Conservation (phyloP, 2,888 invertebrate species). For the Zonitis immaculata region DNA sequence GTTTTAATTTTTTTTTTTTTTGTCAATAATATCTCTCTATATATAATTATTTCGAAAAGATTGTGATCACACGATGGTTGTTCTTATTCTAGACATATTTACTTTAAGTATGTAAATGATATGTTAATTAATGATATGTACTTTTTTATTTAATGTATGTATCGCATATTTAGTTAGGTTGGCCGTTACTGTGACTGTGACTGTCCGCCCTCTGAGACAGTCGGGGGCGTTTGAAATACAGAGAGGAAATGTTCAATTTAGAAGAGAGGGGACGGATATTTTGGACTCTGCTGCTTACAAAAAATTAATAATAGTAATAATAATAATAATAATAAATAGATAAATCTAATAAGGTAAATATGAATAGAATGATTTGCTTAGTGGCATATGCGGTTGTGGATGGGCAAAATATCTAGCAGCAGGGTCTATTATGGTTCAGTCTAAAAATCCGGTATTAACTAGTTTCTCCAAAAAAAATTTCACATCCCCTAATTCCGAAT, state of each 20-base stretch:
- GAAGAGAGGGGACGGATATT: slow-evolving; percentile 41
- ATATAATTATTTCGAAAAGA: slow-evolving; percentile 7
- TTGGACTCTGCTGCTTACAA: slow-evolving; percentile 47
- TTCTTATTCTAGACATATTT: slow-evolving; percentile 29
- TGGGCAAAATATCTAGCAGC: slow-evolving; percentile 65
- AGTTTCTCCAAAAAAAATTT: slow-evolving; percentile 95
- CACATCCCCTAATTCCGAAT: slow-evolving; percentile 90
- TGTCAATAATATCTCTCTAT: too few relatives aligned
- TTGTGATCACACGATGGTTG: slow-evolving; percentile 28
- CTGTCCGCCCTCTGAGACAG: slow-evolving; percentile 39
- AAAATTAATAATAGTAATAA: too few relatives aligned
- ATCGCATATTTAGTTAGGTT: slow-evolving; percentile 42
- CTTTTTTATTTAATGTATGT: slow-evolving; percentile 36
- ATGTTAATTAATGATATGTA: slow-evolving; percentile 36
- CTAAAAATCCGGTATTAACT: slow-evolving; percentile 92
- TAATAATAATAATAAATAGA: slow-evolving; percentile 18
- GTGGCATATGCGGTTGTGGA: slow-evolving; percentile 58
- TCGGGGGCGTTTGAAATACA: slow-evolving; percentile 17
- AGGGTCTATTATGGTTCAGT: slow-evolving; percentile 60
- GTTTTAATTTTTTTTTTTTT: slow-evolving; percentile 7
- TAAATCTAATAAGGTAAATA: slow-evolving; percentile 43
- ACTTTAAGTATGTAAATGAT: slow-evolving; percentile 8
- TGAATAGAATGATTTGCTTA: slow-evolving; percentile 70
- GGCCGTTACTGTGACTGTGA: slow-evolving; percentile 31
- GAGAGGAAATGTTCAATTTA: slow-evolving; percentile 3